phyloP scores from a whole-genome alignment of 2,888 invertebrate genomes.

The Erebia epiphron region DNA sequence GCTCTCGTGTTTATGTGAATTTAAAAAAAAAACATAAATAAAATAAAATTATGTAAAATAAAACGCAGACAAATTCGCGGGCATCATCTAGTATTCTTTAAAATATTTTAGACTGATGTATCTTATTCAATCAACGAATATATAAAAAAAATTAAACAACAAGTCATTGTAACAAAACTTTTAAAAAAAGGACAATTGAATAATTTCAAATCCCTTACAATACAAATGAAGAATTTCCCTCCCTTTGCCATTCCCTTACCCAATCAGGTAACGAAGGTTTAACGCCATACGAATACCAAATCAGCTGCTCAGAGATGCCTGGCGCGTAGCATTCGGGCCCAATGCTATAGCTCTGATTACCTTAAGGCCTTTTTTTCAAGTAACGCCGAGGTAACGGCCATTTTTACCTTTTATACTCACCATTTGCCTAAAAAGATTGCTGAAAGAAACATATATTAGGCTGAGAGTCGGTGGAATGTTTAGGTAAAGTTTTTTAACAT shows the following conservation, averaged over 20 bases:
- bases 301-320: conserved; percentile 28
- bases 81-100: no score
- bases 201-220: conserved; percentile 6
- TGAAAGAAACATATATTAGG: conserved; percentile 11
- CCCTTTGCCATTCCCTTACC: conserved; percentile 18
- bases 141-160: no score
- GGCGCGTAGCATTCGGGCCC: conserved; percentile 31
- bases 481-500: no score
- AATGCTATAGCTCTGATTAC: conserved; percentile 35
- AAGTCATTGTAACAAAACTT: background rate
- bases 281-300: conserved; percentile 28
- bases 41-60: no score
- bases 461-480: background rate
- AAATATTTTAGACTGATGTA: no score
- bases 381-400: conserved; percentile 30
- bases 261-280: conserved; percentile 35
- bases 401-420: conserved; percentile 34
- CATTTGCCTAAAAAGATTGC: conserved; percentile 35
- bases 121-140: no score
- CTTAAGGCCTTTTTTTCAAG: conserved; percentile 14
- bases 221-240: conserved; percentile 11
- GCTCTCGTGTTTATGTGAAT: no score
- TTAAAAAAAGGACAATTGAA: background rate
- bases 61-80: no score
- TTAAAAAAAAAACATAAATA: no score